phyloP scores from a whole-genome alignment of 2,888 invertebrate genomes.

The Callinectes sapidus region DNA sequence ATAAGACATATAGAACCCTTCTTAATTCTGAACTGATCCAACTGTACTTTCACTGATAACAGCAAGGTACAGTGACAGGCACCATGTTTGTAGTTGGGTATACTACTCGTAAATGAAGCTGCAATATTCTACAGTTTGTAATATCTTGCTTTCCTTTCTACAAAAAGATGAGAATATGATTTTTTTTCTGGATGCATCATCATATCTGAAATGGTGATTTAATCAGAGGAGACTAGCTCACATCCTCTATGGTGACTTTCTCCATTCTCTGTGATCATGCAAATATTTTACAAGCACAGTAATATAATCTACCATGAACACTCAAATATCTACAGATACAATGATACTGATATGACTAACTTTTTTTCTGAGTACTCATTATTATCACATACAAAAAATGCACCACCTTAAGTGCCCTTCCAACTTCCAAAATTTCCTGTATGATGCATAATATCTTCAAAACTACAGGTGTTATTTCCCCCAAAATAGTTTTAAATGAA shows the following conservation, averaged over 20 bases:
- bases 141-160: constrained; percentile 1
- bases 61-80: constrained; percentile 19
- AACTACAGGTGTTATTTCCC: background rate
- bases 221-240: background rate
- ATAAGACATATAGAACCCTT: background rate
- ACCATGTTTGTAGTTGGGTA: constrained; percentile 14
- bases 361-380: background rate
- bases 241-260: background rate
- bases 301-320: constrained; percentile 45
- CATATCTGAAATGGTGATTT: background rate
- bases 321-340: constrained; percentile 33
- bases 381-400: constrained; percentile 49
- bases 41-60: background rate
- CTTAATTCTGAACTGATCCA: constrained; percentile 8
- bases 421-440: background rate
- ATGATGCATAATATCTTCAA: background rate
- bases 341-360: constrained; percentile 53
- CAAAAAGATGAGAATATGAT: background rate
- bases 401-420: constrained; percentile 11
- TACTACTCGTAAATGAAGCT: background rate
- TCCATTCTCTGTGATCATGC: background rate
- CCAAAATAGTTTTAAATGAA: background rate
- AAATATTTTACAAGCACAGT: constrained; percentile 41
- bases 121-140: background rate
- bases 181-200: background rate